Base-by-base conservation (phyloP, 2,113 vertebrate genomes). In the Microtus pennsylvanicus region DNA sequence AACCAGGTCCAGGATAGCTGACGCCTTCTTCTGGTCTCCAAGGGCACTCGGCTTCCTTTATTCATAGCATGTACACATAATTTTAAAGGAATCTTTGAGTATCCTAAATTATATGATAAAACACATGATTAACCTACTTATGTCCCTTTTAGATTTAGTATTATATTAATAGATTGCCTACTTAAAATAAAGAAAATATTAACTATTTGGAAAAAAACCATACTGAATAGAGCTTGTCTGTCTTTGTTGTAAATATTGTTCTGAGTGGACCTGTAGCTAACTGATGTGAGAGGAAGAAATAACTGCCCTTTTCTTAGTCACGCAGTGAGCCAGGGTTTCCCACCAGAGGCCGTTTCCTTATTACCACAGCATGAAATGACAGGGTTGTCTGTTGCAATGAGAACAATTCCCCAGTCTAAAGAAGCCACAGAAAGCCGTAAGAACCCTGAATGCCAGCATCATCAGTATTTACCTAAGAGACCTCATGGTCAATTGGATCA, bases 351-450 rank as follows among this genome's bases (percentile, higher is more conserved):
- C 45, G n/a, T 38, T 30, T 94, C 92, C 72, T 82, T 35, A 45
- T 88, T 88, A 91, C 92, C 96, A 94, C 94, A 94, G 86, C 90
- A 45, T n/a, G 14, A 87, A 96, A 97, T 97, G 91, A 94, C 90
- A 96, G 90, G 70, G 58, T 47, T 96, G 89, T 80, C 93, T 95
- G 77, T 86, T 87, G 30, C 50, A 81, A 87, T 61, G 42, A 80
- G 61, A 58, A 61, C 58, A 61, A 95, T 78, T 92, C 58, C 67
- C 61, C 77, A 89, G 90, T 90, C 35, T 45, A 35, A 92, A 35
- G 61, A 93, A 97, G 72, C 76, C 92, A 70, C 91, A 86, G 72
- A 92, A 92, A 69, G 86, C 95, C 81, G 22, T 16, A 67, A 87
- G 65, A 86, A 83, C 22, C 38, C 80, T 77, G 33, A 76, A 45